phyloP scores from a whole-genome alignment of 2,888 invertebrate genomes.

The Acronicta psi region DNA sequence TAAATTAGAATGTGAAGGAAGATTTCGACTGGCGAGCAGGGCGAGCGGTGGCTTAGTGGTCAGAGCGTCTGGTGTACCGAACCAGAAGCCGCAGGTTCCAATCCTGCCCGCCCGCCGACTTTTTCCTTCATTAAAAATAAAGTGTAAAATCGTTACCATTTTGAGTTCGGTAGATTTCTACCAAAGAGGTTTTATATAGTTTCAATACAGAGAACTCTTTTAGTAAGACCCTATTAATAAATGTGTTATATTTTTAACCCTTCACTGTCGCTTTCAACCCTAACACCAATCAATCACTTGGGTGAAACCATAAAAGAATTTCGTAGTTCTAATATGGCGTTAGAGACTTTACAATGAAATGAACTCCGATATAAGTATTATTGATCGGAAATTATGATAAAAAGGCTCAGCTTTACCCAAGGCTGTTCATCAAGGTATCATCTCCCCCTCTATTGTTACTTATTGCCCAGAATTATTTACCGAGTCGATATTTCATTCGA shows the following conservation, averaged over 20 bases:
- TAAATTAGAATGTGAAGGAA: no score
- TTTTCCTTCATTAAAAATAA: no score
- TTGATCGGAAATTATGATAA: conserved; percentile 49
- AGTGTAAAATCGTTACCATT: no score
- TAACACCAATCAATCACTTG: conserved; percentile 12
- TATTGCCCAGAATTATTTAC: neutral
- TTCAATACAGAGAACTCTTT: no score
- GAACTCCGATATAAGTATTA: conserved; percentile 1
- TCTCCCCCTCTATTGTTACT: conserved; percentile 20
- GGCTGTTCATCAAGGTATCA: conserved; percentile 63
- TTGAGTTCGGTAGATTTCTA: conserved; percentile 14
- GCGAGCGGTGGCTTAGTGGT: no score
- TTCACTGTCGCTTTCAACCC: neutral
- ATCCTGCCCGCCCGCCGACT: no score
- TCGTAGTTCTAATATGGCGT: conserved; percentile 17
- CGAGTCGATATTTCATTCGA: no score
- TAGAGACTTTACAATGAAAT: conserved; percentile 16
- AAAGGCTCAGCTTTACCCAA: conserved; percentile 46
- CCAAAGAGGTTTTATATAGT: conserved; percentile 25
- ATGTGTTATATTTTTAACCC: conserved; percentile 5
- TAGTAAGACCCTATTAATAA: neutral
- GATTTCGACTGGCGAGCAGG: no score
- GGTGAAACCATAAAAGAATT: conserved; percentile 21
- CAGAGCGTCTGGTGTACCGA: no score
- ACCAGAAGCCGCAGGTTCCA: no score